Evolutionary conservation across 2,797 vertebrate genomes (phyloP).

Genomic region (Chelmon rostratus): DNA sequence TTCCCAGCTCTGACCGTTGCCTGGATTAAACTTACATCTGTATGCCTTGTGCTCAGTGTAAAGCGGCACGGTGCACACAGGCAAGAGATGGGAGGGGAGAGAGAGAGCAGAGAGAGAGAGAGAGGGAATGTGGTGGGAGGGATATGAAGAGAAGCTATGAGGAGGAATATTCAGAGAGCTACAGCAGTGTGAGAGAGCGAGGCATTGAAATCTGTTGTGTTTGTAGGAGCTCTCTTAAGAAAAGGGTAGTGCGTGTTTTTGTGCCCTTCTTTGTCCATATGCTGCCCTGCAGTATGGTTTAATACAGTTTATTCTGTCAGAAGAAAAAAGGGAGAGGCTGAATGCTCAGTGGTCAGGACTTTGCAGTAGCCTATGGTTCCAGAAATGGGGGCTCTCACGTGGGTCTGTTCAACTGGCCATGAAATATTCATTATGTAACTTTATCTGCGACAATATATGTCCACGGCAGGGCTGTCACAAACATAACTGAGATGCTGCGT

Average conservation of each 20-base stretch:
- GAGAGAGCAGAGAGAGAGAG: constrained; percentile 39
- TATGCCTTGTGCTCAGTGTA: constrained; percentile 71
- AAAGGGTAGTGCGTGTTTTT: constrained; percentile 47
- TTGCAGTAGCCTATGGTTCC: constrained; percentile 52
- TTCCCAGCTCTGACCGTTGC: constrained; percentile 65
- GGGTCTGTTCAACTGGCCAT: constrained; percentile 74
- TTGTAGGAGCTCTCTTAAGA: constrained; percentile 58
- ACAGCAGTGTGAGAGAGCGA: constrained; percentile 63
- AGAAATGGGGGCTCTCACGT: constrained; percentile 70
- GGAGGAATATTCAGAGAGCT: constrained; percentile 68
- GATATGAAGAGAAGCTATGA: constrained; percentile 71
- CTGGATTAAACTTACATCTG: constrained; percentile 85
- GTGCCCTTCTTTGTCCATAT: constrained; percentile 47
- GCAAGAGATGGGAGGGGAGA: constrained; percentile 62
- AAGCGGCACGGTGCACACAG: constrained; percentile 70
- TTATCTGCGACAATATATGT: constrained; percentile 76
- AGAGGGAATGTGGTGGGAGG: constrained; percentile 76
- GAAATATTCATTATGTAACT: constrained; percentile 87
- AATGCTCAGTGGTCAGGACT: constrained; percentile 54
- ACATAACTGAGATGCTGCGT: constrained; percentile 33
- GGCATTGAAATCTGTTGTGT: constrained; percentile 70
- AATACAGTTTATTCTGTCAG: constrained; percentile 44
- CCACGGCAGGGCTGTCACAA: constrained; percentile 50
- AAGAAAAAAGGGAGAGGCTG: constrained; percentile 36
- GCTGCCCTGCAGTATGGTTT: constrained; percentile 62